phyloP scores from a whole-genome alignment of 2,797 vertebrate species.

The Xiphophorus birchmanni region DNA sequence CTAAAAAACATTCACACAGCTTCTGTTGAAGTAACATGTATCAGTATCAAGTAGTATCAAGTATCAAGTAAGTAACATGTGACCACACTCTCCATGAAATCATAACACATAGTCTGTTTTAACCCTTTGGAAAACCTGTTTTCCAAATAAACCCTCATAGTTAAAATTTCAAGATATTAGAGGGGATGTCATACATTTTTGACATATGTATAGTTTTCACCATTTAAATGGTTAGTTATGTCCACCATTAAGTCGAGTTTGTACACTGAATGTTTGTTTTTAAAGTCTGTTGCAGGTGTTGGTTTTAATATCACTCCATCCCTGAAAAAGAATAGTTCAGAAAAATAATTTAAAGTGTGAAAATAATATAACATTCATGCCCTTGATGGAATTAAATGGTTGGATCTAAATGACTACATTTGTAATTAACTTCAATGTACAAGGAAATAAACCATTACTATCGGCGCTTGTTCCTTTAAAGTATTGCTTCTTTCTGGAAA shows the following conservation, averaged over 20 bases:
- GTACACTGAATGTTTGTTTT: background rate
- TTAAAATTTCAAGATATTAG: background rate
- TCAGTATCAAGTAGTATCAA: background rate
- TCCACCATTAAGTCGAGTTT: background rate
- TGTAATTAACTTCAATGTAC: background rate
- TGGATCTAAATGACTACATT: background rate
- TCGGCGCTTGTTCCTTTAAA: background rate
- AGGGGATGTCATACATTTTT: background rate
- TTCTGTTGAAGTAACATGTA: background rate
- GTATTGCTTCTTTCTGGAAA: slow-evolving; percentile 6
- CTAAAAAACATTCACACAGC: background rate
- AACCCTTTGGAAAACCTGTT: too few species aligned
- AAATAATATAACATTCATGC: background rate
- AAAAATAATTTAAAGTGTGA: background rate
- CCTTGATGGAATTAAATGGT: background rate
- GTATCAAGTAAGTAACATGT: background rate
- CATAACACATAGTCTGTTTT: background rate
- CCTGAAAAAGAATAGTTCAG: too few species aligned
- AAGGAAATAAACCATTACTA: background rate
- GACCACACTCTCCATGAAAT: background rate
- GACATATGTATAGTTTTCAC: background rate
- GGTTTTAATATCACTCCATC: background rate
- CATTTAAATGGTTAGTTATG: background rate
- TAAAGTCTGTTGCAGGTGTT: background rate
- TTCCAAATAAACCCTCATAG: background rate